phyloP scores from a whole-genome alignment of 2,888 invertebrate genomes.

The Aradus depressus region DNA sequence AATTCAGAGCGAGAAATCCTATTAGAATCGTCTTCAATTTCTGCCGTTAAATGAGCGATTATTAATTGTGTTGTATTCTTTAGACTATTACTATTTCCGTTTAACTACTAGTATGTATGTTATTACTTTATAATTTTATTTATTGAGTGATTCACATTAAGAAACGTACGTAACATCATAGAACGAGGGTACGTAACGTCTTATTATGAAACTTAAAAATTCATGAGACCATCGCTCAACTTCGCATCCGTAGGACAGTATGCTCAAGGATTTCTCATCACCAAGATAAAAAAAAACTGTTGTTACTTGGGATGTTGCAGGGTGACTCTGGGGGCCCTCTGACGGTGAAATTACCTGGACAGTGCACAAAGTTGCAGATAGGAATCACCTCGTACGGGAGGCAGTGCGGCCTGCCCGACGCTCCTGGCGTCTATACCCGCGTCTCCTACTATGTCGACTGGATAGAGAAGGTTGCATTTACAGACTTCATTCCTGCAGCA shows the following conservation, averaged over 20 bases:
- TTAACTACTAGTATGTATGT: too few relatives aligned
- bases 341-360: slow-evolving; percentile 33
- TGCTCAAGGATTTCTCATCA: neutral
- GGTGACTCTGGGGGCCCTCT: slow-evolving; percentile 66
- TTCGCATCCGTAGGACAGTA: too few relatives aligned
- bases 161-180: neutral
- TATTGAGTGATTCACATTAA: neutral
- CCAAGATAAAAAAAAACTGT: neutral
- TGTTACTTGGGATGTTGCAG: slow-evolving; percentile 35
- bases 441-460: slow-evolving; percentile 40
- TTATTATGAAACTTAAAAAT: neutral
- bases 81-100: too few relatives aligned
- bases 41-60: too few relatives aligned
- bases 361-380: slow-evolving; percentile 42
- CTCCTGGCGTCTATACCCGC: slow-evolving; percentile 48
- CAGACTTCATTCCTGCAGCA: too few relatives aligned
- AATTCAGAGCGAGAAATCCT: too few relatives aligned
- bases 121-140: too few relatives aligned
- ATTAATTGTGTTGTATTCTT: too few relatives aligned
- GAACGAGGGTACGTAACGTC: neutral
- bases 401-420: slow-evolving; percentile 38
- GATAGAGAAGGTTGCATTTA: slow-evolving; percentile 9
- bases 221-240: neutral
- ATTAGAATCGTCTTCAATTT: too few relatives aligned
- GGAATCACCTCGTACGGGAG: slow-evolving; percentile 45